A percentile compares a stretch with the other conserved stretches of the same genome.
Conservation (phyloP, 2,797 vertebrate species). For the Todus mexicanus region DNA sequence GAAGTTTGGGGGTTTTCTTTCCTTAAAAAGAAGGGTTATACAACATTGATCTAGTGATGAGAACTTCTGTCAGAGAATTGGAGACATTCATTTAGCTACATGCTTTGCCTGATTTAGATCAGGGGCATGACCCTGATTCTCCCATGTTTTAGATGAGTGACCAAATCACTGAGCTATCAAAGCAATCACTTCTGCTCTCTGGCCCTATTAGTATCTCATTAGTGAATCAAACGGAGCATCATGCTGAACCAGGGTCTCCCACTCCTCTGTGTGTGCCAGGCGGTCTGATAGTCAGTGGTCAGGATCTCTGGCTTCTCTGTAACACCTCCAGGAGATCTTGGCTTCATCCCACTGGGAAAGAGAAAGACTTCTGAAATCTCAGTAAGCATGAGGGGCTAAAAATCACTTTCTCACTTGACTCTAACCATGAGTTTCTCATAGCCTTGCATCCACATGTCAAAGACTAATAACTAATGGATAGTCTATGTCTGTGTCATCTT, state of each 20-base stretch:
- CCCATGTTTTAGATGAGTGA: not conserved
- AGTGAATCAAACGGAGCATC: constrained; percentile 5
- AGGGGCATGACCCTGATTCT: constrained; percentile 1
- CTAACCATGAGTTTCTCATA: not conserved
- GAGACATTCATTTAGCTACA: not conserved
- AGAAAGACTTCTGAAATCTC: not conserved
- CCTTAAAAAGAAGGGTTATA: not conserved
- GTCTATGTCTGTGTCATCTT: not conserved
- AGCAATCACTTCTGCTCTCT: constrained; percentile 27
- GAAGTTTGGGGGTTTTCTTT: no score
- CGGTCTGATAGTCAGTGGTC: not conserved
- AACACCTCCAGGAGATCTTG: not conserved
- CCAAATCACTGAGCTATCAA: constrained; percentile 39
- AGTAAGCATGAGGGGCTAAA: not conserved
- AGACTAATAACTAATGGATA: not conserved
- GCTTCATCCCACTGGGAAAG: not conserved
- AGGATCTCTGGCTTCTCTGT: not conserved
- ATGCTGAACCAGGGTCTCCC: not conserved
- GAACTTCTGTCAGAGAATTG: not conserved
- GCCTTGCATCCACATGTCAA: not conserved
- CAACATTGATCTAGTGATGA: not conserved
- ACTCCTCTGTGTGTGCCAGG: not conserved
- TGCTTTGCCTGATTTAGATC: constrained; percentile 24
- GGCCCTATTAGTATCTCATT: constrained; percentile 31
- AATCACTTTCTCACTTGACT: not conserved